phyloP scores from a whole-genome alignment of 2,797 vertebrate species.

The Micromesistius poutassou region DNA sequence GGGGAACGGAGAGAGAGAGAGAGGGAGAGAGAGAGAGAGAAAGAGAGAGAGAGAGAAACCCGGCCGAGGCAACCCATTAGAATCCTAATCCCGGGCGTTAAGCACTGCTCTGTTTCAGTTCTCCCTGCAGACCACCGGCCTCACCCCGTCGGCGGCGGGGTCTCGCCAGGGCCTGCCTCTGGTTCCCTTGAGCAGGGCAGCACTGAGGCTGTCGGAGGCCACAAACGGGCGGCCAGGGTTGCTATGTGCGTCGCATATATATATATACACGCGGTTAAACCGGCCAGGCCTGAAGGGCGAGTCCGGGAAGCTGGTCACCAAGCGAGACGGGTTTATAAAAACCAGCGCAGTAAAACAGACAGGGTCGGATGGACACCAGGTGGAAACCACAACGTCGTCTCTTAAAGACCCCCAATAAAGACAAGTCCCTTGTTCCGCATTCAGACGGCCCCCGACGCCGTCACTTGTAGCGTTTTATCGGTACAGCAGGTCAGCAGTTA shows the following conservation, averaged over 20 bases:
- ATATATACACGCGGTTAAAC: not conserved
- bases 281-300: not conserved
- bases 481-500: not conserved
- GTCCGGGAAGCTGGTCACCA: not conserved
- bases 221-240: not conserved
- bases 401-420: not conserved
- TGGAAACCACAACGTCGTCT: not conserved
- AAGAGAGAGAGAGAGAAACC: not conserved
- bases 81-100: constrained; percentile 24
- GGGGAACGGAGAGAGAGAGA: constrained; percentile 3
- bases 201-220: not conserved
- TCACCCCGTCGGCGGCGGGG: not conserved
- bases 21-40: not conserved
- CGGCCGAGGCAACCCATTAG: constrained; percentile 15
- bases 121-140: constrained; percentile 7
- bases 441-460: no score
- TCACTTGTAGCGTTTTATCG: not conserved
- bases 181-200: constrained; percentile 16
- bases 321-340: not conserved
- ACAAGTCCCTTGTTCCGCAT: not conserved
- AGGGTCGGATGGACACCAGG: not conserved
- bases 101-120: constrained; percentile 18
- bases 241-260: not conserved
- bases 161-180: not conserved
- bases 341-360: not conserved